Base-by-base conservation (phyloP, 2,797 vertebrate species). In the Synanceia verrucosa region DNA sequence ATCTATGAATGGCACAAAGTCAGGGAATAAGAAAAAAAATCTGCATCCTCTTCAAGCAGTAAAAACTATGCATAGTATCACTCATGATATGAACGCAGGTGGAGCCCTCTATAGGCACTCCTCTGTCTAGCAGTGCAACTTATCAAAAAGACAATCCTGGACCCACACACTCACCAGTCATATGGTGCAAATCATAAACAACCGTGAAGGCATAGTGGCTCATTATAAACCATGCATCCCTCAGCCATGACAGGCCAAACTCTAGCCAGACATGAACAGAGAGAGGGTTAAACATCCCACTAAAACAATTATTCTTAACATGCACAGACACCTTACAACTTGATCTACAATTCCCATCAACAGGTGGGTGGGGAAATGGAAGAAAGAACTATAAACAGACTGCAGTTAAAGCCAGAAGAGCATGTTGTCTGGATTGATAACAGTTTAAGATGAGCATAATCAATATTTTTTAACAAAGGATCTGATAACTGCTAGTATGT, bases 141-240 rank as follows among this genome's bases (percentile, higher is more conserved):
- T 46, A 62, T 65, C 41, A 19, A 21, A 21, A 28, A 59, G 14
- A 23, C 18, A 64, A n/a, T 24, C 33, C 26, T 33, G 14, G 16
- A 37, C 19, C 3, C 26, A 52, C 4, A 43, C 33, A 57, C 29
- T 41, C 39, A 41, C 29, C 59, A 47, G 41, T 5, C 52, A 28
- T 33, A 29, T 71, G 19, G 4, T 57, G n/a, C 57, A 55, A 70
- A 62, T 48, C 18, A 11, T 16, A 36, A 64, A 47, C 28, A 64
- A 6, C 9, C 3, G 6, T 14, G 5, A 33, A 52, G 46, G 5
- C 50, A 47, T 6, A 53, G 4, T 14, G 21, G 36, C 43, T 37
- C 7, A 19, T 7, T 24, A 44, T 2, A 43, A 46, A 41, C 13
- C 8, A 34, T 19, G 9, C 6, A 29, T n/a, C 5, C 4, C 12